Evolutionary conservation across 2,797 vertebrate species (phyloP).

Genomic region (Lophius americanus): DNA sequence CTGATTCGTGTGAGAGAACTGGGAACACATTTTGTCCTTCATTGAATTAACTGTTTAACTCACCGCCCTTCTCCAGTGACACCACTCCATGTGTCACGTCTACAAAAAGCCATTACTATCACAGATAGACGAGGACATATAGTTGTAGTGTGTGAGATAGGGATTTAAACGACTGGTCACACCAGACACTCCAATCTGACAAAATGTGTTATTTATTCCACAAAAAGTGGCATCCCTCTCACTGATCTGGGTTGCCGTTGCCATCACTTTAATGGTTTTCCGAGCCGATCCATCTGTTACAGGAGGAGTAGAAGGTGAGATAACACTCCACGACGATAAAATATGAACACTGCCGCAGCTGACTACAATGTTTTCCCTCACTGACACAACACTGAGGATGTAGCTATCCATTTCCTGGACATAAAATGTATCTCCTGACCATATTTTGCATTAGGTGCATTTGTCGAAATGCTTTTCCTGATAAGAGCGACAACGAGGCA

Average conservation of each 20-base stretch:
- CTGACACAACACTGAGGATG: conserved; percentile 51
- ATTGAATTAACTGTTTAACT: background rate
- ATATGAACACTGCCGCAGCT: conserved; percentile 44
- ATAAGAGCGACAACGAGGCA: conserved; percentile 40
- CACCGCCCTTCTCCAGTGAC: background rate
- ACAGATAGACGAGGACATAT: background rate
- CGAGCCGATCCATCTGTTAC: conserved; percentile 44
- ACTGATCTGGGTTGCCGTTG: conserved; percentile 34
- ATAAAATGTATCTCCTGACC: conserved; percentile 47
- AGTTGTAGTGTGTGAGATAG: conserved; percentile 2
- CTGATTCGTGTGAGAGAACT: background rate
- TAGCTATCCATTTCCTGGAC: conserved; percentile 62
- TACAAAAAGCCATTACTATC: background rate
- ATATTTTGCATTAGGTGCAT: conserved; percentile 59
- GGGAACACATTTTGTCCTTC: background rate
- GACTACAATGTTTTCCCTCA: conserved; percentile 37
- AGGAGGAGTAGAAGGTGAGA: conserved; percentile 31
- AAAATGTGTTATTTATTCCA: background rate
- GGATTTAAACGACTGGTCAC: background rate
- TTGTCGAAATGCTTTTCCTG: conserved; percentile 51
- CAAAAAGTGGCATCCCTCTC: conserved; percentile 1
- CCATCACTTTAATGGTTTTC: conserved; percentile 31
- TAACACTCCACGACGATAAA: conserved; percentile 37
- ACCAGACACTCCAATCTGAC: background rate
- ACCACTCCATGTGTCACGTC: background rate